These are phyloP conservation scores for Melipona quadrifasciata DNA, from an alignment of 1,140 invertebrate genomes.

Conservation along the genomic window DNA sequence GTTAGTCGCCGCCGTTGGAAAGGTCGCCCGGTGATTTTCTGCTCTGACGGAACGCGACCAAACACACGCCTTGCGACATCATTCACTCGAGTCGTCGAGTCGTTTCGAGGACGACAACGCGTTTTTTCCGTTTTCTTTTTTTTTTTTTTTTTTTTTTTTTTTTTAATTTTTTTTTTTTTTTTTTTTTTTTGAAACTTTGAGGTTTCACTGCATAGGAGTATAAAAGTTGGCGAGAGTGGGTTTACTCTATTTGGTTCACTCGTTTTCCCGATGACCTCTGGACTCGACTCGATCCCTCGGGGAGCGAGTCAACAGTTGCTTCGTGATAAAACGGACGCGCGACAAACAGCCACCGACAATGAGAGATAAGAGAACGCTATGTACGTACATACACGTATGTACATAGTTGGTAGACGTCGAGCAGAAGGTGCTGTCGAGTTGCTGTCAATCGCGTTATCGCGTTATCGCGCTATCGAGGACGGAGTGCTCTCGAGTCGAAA, in stretches of 20 bases:
- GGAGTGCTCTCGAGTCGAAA: conserved; percentile 11
- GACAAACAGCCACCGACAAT: too few species aligned
- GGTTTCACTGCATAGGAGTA: too few species aligned
- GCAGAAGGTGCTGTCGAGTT: not conserved
- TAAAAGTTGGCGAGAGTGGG: not conserved
- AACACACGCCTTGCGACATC: not conserved
- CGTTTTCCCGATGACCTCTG: not conserved
- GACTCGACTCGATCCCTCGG: not conserved
- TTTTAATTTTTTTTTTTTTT: too few species aligned
- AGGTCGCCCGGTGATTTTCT: not conserved
- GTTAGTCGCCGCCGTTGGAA: not conserved
- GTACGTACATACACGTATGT: too few species aligned
- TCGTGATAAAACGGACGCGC: not conserved
- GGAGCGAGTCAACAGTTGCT: not conserved
- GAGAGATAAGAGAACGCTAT: not conserved
- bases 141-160: too few species aligned
- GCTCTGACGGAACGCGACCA: not conserved
- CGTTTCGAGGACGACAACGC: not conserved
- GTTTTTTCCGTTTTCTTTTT: too few species aligned
- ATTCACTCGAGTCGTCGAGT: not conserved
- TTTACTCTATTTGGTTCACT: too few species aligned
- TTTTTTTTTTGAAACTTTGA: not conserved
- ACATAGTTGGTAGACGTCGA: too few species aligned
- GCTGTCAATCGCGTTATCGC: conserved; percentile 16
- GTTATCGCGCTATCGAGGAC: conserved; percentile 24